Evolutionary conservation across 1,140 invertebrate species (phyloP), one percentile per base, ranked within the genome.

Genomic region (Formica exsecta): DNA sequence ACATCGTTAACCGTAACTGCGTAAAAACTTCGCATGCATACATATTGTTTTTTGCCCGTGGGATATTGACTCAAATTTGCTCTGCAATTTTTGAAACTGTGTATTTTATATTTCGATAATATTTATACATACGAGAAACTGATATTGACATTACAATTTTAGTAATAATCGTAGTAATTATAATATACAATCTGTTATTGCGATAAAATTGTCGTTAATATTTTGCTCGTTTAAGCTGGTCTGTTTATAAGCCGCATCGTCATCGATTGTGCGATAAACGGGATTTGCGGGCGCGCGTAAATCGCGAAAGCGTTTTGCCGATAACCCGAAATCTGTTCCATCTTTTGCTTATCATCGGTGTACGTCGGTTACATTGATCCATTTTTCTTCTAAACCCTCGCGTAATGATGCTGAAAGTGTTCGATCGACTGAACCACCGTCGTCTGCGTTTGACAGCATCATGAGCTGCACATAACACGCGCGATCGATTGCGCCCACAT

Each of bases 371-470:
- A 62, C 71, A 85, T 77, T 44, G 73, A 38, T 64, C 22, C 59
- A 76, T 74, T 76, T 85, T 85, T 76, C 73, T 54, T 57, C 73
- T 16, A 11, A 22, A 41, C 36, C 71, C n/a, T 76, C 62, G 32
- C 48, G 73, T 77, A 85, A 85, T 77, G 81, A 85, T 36, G 73
- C 81, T 76, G 59, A 85, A 85, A 76, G 41, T 48, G 25, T 85
- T 54, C 70, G 81, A 85, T 54, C 61, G 41, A 41, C 41, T 77
- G 57, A 65, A 57, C 59, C 22, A n/a, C 41, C 57, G 68, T 59
- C 80, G 71, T 64, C 81, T 85, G 81, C 41, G 19, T 76, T 77
- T 76, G 81, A 85, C 81, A 85, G 65, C 81, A 41, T 84, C 71
- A 65, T 44, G 48, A 51, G 32, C 36, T 36, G 61, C 41, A 76